These are phyloP conservation scores for Thryonomys swinderianus DNA, from an alignment of 2,113 vertebrate genomes.

Conservation along the genomic window DNA sequence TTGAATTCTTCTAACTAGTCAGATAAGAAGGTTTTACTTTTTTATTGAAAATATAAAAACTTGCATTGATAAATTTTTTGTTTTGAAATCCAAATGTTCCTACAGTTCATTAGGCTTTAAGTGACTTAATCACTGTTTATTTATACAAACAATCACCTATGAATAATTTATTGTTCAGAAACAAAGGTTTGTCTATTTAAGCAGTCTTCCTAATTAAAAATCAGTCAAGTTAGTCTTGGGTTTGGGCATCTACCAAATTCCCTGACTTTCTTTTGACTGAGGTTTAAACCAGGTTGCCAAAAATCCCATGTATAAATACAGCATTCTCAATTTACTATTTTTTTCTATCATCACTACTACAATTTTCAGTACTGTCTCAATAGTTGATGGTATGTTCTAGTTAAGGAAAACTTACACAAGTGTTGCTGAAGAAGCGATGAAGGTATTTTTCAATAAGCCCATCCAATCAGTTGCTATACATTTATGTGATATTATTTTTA, in stretches of 20 bases:
- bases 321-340: neutral
- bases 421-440: too few relatives aligned
- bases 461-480: neutral
- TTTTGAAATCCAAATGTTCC: conserved; percentile 61
- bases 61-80: neutral
- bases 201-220: conserved; percentile 61
- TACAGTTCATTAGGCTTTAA: conserved; percentile 57
- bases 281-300: neutral
- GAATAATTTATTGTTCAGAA: conserved; percentile 58
- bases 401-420: neutral
- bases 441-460: neutral
- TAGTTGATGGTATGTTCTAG: too few relatives aligned
- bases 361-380: too few relatives aligned
- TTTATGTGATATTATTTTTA: neutral
- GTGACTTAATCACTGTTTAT: conserved; percentile 50
- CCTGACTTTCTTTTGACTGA: neutral
- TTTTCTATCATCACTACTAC: neutral
- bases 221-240: conserved; percentile 28
- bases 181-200: conserved; percentile 50
- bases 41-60: conserved; percentile 9
- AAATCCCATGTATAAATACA: neutral
- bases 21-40: neutral
- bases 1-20: conserved; percentile 19
- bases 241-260: conserved; percentile 50
- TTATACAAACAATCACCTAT: conserved; percentile 50